Percentiles rank a stretch among this genome's conserved stretches.
phyloP scores from a whole-genome alignment of 2,888 invertebrate genomes.

The Nomada goodeniana region DNA sequence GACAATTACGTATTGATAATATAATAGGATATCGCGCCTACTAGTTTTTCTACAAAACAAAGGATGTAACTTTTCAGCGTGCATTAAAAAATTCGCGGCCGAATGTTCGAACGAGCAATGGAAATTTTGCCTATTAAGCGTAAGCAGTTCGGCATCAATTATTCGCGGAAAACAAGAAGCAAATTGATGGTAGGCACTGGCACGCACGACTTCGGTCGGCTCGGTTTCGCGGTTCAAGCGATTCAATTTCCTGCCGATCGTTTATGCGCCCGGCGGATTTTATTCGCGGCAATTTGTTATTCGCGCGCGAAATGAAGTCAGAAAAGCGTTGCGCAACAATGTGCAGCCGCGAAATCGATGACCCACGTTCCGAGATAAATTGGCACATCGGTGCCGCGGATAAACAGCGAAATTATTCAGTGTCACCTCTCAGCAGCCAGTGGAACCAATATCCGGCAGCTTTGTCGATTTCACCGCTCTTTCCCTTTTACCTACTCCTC shows the following conservation, averaged over 20 bases:
- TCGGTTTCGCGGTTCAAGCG: conserved; percentile 22
- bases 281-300: conserved; percentile 26
- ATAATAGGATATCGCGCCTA: too few species aligned
- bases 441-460: conserved; percentile 51
- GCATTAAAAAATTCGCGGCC: too few species aligned
- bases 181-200: neutral
- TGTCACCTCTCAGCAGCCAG: conserved; percentile 43
- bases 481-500: neutral
- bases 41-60: too few species aligned
- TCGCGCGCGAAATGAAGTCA: conserved; percentile 39
- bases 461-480: conserved; percentile 29
- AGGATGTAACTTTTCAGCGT: neutral
- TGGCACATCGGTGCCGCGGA: conserved; percentile 43
- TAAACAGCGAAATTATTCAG: conserved; percentile 61
- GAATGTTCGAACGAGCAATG: too few species aligned
- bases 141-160: too few species aligned
- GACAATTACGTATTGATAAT: too few species aligned
- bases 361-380: conserved; percentile 44
- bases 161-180: too few species aligned
- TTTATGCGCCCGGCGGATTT: conserved; percentile 28
- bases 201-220: neutral
- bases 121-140: too few species aligned
- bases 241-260: conserved; percentile 20
- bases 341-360: conserved; percentile 45
- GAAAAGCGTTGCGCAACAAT: conserved; percentile 46